These are phyloP conservation scores for Ophiothrix spiculata DNA, from an alignment of 35 echinoderm and acorn worm genomes.

Conservation along the genomic window DNA sequence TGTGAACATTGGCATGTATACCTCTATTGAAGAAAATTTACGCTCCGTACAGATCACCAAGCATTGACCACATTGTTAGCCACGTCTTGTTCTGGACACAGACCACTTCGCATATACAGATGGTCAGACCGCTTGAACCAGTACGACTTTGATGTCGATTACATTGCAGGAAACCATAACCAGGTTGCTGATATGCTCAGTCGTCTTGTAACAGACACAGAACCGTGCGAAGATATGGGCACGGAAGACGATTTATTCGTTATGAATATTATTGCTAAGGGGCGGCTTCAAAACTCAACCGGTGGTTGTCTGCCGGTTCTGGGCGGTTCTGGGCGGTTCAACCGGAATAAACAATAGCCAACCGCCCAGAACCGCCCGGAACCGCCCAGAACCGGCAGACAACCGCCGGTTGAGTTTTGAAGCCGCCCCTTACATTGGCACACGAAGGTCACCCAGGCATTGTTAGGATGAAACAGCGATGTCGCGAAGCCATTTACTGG, in stretches of 20 bases:
- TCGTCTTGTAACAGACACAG: no score
- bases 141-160: constrained; percentile 36
- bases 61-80: constrained; percentile 10
- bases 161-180: constrained; percentile 42
- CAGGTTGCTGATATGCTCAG: constrained; percentile 43
- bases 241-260: no score
- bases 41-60: constrained; percentile 42
- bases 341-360: no score
- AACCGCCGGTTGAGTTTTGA: no score
- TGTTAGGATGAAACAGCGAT: constrained; percentile 19
- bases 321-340: no score
- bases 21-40: constrained; percentile 45
- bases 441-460: constrained; percentile 30
- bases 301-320: no score
- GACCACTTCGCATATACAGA: constrained; percentile 35
- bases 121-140: constrained; percentile 35
- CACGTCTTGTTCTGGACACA: constrained; percentile 13
- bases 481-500: constrained; percentile 19
- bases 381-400: no score
- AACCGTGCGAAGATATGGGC: no score
- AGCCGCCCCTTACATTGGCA: no score
- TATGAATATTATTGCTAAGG: no score
- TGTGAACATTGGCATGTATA: constrained; percentile 55
- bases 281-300: no score
- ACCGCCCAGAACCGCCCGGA: no score